These are phyloP conservation scores for Pogonophryne albipinna DNA, from an alignment of 2,797 vertebrate genomes.

Conservation along the genomic window DNA sequence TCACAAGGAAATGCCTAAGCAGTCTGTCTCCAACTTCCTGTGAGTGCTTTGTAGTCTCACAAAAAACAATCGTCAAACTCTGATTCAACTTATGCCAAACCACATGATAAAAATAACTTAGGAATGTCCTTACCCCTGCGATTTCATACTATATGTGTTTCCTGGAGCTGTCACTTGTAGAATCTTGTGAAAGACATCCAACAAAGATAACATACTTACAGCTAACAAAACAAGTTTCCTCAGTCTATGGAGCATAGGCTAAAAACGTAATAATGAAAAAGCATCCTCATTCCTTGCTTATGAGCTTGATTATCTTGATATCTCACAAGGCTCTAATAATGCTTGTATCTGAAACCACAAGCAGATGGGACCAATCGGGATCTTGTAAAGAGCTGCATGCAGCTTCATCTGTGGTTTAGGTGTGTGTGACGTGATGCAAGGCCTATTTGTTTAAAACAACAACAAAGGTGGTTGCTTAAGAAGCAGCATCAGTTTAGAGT, in stretches of 20 bases:
- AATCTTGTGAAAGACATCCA: not conserved
- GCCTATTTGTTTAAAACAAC: too few species aligned
- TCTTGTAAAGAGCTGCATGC: too few species aligned
- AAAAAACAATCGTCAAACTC: conserved; percentile 30
- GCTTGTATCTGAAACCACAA: too few species aligned
- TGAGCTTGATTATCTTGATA: too few species aligned
- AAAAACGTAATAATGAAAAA: not conserved
- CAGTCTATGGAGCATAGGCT: not conserved
- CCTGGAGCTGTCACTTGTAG: not conserved
- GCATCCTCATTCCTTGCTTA: not conserved
- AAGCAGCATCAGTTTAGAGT: too few species aligned
- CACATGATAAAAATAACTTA: conserved; percentile 20
- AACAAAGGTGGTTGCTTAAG: too few species aligned
- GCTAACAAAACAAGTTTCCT: not conserved
- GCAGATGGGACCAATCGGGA: too few species aligned
- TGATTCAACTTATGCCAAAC: conserved; percentile 18
- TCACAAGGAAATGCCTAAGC: conserved; percentile 40
- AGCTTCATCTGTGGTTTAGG: too few species aligned
- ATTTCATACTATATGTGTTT: not conserved
- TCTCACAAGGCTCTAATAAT: too few species aligned
- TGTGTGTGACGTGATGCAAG: too few species aligned
- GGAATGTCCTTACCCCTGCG: conserved; percentile 4
- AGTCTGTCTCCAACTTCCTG: conserved; percentile 38
- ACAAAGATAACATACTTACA: not conserved
- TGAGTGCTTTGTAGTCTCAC: conserved; percentile 39